Evolutionary conservation across 2,797 vertebrate species (phyloP), one percentile per base, ranked within the genome.

Genomic region (Hydrocynus forskahlii): DNA sequence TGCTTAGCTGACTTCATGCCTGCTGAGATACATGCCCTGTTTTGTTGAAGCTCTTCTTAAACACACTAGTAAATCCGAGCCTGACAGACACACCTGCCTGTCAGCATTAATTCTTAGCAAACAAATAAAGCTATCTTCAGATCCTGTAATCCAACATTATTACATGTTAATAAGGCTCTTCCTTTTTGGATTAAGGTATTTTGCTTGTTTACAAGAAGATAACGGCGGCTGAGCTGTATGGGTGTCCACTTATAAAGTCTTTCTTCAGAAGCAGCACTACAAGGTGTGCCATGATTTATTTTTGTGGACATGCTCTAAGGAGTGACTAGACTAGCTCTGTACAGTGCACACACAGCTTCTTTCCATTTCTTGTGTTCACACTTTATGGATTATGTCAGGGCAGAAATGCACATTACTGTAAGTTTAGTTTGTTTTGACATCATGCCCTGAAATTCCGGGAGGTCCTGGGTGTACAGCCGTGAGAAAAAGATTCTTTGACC

Each of bases 11-110:
- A 79, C 84, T 74, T 80, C 57, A 50, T 21, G 21, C 50, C 25
- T 19, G 23, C 60, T 82, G 78, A 73, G 79, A 80, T 85, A 79
- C 43, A 16, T 75, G 87, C 72, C 23, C 50, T 38, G 43, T 48
- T 74, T 59, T 60, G 19, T 59, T 48, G 13, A 68, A 63, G 79
- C 83, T 88, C 81, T 89, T 86, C 85, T 91, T 92, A 90, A 83
- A 92, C 88, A 87, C 87, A 79, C 82, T 72, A 84, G 85, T 86
- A 90, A 89, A 85, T 90, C 86, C 80, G 69, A 88, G 85, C 91
- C 83, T 90, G 88, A 89, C 89, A 89, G 81, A 90, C 87, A 88
- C 88, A 91, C 89, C 91, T 93, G 90, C 88, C 91, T 90, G 89
- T 90, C 88, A 89, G 86, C 85, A 87, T 89, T 89, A 88, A 88